phyloP scores from a whole-genome alignment of 2,113 vertebrate species.

The Pleuronectes platessa region DNA sequence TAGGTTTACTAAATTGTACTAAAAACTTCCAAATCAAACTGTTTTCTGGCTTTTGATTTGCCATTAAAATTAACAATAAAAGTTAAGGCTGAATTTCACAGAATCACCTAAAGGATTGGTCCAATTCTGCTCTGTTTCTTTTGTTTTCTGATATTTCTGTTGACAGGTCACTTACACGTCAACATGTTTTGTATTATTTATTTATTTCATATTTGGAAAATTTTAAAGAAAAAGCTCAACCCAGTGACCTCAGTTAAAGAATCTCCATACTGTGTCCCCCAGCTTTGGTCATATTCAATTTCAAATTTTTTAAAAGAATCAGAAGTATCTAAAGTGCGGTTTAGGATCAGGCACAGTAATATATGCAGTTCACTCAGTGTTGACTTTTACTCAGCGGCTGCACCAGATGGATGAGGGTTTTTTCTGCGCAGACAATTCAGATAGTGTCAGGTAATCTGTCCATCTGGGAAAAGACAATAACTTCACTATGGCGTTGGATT shows the following conservation, averaged over 20 bases:
- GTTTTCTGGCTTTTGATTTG: neutral
- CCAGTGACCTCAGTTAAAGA: slow-evolving; percentile 96
- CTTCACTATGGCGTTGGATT: slow-evolving; percentile 30
- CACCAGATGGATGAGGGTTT: slow-evolving; percentile 58
- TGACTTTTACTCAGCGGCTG: slow-evolving; percentile 48
- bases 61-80: neutral
- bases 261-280: slow-evolving; percentile 99
- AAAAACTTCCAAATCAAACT: neutral
- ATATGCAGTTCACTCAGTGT: slow-evolving; percentile 46
- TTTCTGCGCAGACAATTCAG: slow-evolving; percentile 35
- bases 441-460: slow-evolving; percentile 44
- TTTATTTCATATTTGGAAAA: slow-evolving; percentile 56
- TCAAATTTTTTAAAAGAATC: slow-evolving; percentile 8
- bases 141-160: slow-evolving; percentile 76
- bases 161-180: slow-evolving; percentile 93
- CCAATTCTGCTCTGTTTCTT: slow-evolving; percentile 73
- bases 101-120: slow-evolving; percentile 97
- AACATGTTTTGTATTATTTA: slow-evolving; percentile 59
- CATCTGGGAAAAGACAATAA: slow-evolving; percentile 23
- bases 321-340: slow-evolving; percentile 22
- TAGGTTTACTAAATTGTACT: slow-evolving; percentile 22
- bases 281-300: slow-evolving; percentile 21
- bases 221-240: slow-evolving; percentile 82
- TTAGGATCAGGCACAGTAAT: slow-evolving; percentile 16
- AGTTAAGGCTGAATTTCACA: neutral